Percentiles rank a stretch among this genome's conserved stretches.
Evolutionary conservation across 2,888 invertebrate species (phyloP).

Genomic region (Euphydryas editha): DNA sequence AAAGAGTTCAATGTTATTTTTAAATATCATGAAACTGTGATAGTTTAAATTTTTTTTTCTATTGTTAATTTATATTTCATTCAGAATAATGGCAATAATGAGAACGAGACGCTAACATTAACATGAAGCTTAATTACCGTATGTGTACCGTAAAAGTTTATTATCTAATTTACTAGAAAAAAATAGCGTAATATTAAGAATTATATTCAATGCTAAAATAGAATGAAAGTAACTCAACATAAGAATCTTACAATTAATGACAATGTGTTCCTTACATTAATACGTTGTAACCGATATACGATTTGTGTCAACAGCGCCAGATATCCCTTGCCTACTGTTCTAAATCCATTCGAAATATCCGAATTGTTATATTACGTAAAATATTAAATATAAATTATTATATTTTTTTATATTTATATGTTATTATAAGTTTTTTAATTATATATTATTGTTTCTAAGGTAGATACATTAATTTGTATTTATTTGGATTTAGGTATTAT

Average conservation of each 20-base stretch:
- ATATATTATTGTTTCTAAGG: too few relatives aligned
- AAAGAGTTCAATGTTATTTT: neutral
- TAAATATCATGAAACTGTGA: neutral
- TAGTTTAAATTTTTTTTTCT: neutral
- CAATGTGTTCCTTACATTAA: slow-evolving; percentile 3
- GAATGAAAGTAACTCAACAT: slow-evolving; percentile 1
- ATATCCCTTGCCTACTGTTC: slow-evolving; percentile 6
- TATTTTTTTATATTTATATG: neutral
- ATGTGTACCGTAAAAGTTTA: too few relatives aligned
- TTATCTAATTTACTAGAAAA: neutral
- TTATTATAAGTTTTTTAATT: too few relatives aligned
- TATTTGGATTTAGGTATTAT: too few relatives aligned
- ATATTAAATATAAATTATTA: neutral
- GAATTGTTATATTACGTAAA: neutral
- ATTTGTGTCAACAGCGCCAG: slow-evolving; percentile 2
- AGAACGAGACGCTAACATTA: too few relatives aligned
- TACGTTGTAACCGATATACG: neutral
- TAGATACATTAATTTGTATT: too few relatives aligned
- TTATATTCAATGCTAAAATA: neutral
- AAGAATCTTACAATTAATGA: neutral
- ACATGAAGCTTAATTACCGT: too few relatives aligned
- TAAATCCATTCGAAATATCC: slow-evolving; percentile 2
- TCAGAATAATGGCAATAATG: too few relatives aligned
- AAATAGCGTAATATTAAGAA: neutral
- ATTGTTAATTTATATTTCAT: neutral